These are phyloP conservation scores for Apotomis betuletana DNA, from an alignment of 2,888 invertebrate species.

Conservation along the genomic window DNA sequence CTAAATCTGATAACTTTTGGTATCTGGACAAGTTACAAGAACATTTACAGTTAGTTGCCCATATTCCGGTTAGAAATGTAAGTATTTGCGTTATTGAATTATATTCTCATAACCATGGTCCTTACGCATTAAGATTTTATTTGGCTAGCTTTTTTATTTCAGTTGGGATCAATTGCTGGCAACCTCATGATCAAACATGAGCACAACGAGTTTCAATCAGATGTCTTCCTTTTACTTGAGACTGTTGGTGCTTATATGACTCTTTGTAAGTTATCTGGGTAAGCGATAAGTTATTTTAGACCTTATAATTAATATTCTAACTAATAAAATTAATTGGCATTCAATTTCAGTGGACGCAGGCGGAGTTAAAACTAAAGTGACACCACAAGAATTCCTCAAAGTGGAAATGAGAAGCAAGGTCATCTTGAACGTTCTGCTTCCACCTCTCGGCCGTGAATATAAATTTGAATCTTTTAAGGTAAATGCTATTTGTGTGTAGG, in stretches of 20 bases:
- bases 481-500: background rate
- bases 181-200: constrained; percentile 87
- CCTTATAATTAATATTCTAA: too few species aligned
- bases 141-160: constrained; percentile 39
- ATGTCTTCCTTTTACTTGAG: constrained; percentile 83
- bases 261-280: constrained; percentile 52
- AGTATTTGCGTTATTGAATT: constrained; percentile 51
- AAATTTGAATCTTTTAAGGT: constrained; percentile 59
- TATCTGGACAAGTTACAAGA: constrained; percentile 84
- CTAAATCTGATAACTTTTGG: constrained; percentile 72
- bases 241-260: constrained; percentile 62
- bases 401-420: constrained; percentile 72
- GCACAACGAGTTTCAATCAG: constrained; percentile 87
- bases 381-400: constrained; percentile 69
- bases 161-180: constrained; percentile 87
- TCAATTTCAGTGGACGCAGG: constrained; percentile 53
- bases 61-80: constrained; percentile 89
- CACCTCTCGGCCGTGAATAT: constrained; percentile 53
- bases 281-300: constrained; percentile 8
- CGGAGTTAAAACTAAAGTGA: constrained; percentile 52
- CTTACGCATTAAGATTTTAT: too few species aligned
- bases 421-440: constrained; percentile 57
- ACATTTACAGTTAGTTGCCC: constrained; percentile 88
- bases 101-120: too few species aligned
- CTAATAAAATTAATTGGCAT: background rate